Evolutionary conservation across 2,113 vertebrate species (phyloP).

Genomic region (Murina feae): DNA sequence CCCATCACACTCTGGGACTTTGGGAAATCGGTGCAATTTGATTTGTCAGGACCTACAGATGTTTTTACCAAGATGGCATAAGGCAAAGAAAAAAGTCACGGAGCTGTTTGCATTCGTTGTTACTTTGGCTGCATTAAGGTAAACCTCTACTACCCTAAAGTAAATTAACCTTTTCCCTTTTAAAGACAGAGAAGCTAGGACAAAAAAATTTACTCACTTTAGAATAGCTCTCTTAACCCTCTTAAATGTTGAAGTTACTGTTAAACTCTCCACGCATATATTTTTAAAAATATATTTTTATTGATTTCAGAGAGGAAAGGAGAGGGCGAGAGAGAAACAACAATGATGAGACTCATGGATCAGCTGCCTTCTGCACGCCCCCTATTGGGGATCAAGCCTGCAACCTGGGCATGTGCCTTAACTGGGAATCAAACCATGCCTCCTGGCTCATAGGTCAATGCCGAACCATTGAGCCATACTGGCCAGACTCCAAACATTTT

Average conservation of each 20-base stretch:
- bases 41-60: not conserved
- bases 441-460: no score
- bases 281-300: not conserved
- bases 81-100: not conserved
- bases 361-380: no score
- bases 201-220: not conserved
- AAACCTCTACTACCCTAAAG: not conserved
- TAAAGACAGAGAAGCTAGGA: not conserved
- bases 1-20: not conserved
- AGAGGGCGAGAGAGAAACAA: no score
- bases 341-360: no score
- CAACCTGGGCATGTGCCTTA: no score
- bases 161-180: not conserved
- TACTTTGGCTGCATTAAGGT: not conserved
- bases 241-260: not conserved
- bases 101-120: not conserved
- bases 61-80: slow-evolving; percentile 43
- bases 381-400: no score
- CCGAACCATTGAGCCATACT: no score
- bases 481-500: not conserved
- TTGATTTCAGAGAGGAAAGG: no score
- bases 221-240: not conserved
- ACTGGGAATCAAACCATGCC: no score
- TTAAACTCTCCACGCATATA: not conserved
- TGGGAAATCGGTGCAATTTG: not conserved